Evolutionary conservation across 2,113 vertebrate genomes (phyloP).

Genomic region (Centropristis striata): DNA sequence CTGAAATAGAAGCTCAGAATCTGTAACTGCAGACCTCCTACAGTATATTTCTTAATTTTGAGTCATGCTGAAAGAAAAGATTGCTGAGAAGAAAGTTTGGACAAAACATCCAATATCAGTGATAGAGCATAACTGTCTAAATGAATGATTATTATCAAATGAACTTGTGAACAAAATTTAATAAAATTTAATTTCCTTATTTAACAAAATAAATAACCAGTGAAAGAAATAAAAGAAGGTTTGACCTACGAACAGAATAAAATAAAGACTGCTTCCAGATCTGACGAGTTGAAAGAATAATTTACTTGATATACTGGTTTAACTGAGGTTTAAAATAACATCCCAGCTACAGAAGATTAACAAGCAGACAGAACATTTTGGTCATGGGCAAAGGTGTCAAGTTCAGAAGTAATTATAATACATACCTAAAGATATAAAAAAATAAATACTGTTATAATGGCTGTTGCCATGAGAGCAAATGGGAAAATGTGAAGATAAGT

Average conservation of each 20-base stretch:
- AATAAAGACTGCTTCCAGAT: not conserved
- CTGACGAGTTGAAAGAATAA: not conserved
- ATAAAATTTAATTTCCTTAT: not conserved
- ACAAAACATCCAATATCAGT: not conserved
- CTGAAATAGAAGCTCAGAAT: not conserved
- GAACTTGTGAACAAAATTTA: not conserved
- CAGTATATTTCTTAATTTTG: not conserved
- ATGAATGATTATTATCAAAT: not conserved
- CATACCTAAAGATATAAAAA: conserved; percentile 15
- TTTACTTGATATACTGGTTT: not conserved
- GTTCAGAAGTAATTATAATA: conserved; percentile 17
- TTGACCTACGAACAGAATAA: not conserved
- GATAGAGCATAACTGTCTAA: not conserved
- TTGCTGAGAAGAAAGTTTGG: not conserved
- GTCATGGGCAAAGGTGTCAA: not conserved
- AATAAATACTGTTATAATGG: conserved; percentile 1
- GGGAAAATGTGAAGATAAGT: conserved; percentile 25
- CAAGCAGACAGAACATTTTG: not conserved
- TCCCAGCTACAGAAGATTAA: not conserved
- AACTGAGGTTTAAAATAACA: not conserved
- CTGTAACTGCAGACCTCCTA: not conserved
- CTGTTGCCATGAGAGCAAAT: not conserved
- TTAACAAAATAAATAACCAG: conserved; percentile 12
- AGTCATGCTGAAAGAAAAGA: not conserved
- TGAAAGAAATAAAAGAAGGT: not conserved